phyloP scores from a whole-genome alignment of 2,113 vertebrate genomes.

The Equus przewalskii region DNA sequence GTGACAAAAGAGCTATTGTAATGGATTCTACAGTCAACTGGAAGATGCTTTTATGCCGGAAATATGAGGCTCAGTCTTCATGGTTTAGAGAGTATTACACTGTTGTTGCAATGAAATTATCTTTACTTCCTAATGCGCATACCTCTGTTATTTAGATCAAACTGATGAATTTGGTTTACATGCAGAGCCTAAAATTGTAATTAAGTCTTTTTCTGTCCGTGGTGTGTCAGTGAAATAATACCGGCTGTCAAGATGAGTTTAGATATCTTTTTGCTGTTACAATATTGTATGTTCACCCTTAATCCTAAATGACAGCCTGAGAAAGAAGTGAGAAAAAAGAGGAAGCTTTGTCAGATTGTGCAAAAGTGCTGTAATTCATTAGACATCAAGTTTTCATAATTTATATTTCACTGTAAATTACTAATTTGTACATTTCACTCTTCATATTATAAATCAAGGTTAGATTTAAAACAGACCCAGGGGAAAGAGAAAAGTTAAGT shows the following conservation, averaged over 20 bases:
- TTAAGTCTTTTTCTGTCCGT: conserved; percentile 62
- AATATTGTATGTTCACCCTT: conserved; percentile 73
- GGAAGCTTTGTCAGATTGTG: conserved; percentile 43
- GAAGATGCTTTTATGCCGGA: not conserved
- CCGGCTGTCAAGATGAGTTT: conserved; percentile 67
- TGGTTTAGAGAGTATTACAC: conserved; percentile 14
- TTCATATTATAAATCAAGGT: not conserved
- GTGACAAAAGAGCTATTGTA: not conserved
- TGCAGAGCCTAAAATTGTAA: conserved; percentile 56
- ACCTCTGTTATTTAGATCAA: conserved; percentile 74
- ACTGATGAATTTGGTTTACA: conserved; percentile 70
- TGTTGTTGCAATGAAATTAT: not conserved
- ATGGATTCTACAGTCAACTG: not conserved
- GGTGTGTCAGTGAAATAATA: conserved; percentile 68
- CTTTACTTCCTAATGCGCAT: conserved; percentile 61
- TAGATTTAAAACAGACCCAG: not conserved
- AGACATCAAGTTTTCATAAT: conserved; percentile 68
- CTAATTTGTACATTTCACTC: not conserved
- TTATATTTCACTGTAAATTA: conserved; percentile 53
- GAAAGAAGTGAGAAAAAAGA: conserved; percentile 67
- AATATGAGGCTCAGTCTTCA: not conserved
- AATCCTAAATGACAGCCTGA: conserved; percentile 83
- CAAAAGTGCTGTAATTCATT: not conserved
- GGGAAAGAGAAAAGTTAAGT: not conserved
- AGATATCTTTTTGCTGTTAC: conserved; percentile 71